Evolutionary conservation across 2,113 vertebrate genomes (phyloP).

Genomic region (Ictalurus furcatus): DNA sequence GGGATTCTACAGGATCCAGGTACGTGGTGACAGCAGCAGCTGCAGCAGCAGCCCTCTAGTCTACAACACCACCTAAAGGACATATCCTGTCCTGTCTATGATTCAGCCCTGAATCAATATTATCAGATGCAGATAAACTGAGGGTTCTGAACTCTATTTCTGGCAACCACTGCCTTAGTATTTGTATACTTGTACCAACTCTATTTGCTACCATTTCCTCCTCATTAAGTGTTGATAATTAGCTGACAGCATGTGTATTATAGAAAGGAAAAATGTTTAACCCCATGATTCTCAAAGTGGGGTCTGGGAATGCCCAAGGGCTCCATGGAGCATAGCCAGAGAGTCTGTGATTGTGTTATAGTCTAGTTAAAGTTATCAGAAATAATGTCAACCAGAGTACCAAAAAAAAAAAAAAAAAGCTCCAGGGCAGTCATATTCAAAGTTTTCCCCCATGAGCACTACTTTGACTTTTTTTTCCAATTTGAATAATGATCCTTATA

Average conservation of each 20-base stretch:
- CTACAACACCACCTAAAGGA: slow-evolving; percentile 29
- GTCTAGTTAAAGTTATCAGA: no score
- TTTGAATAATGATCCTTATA: not conserved
- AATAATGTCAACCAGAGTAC: no score
- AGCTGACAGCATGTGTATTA: not conserved
- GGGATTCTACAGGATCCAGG: not conserved
- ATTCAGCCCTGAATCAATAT: not conserved
- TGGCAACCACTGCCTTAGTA: not conserved
- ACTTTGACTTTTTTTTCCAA: not conserved
- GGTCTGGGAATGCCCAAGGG: not conserved
- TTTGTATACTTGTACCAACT: not conserved
- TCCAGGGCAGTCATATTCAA: not conserved
- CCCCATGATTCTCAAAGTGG: not conserved
- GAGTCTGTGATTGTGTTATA: no score
- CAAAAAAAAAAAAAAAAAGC: no score
- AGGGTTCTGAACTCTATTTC: not conserved
- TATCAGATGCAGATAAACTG: not conserved
- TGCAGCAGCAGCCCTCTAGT: not conserved
- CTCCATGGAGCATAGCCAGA: no score
- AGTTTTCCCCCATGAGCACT: not conserved
- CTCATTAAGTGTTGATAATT: not conserved
- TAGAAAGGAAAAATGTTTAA: not conserved
- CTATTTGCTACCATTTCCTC: not conserved
- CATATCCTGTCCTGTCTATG: not conserved
- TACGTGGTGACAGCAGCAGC: not conserved